Base-by-base conservation (phyloP, 1,140 invertebrate species). In the Varroa destructor region DNA sequence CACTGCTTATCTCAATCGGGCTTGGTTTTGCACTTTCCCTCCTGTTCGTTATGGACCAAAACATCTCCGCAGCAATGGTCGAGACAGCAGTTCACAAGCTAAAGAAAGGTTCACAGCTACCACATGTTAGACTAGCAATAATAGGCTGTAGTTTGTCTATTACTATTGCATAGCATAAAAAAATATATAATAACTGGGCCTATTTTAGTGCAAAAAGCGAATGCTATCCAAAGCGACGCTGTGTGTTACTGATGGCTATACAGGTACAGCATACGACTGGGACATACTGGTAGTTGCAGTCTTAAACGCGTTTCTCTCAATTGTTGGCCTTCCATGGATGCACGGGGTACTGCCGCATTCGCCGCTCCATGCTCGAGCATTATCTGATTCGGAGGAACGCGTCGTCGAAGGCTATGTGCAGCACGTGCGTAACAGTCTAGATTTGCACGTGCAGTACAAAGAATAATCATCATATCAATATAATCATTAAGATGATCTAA, bases 41-140 rank as follows among this genome's bases (percentile, higher is more conserved):
- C 14, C 77, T 84, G 2, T 84, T 84, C 75, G 84, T 84, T 75
- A 83, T 83, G 79, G 83, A 84, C 75, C 83, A 84, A 74, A 84
- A 83, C 75, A 84, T 84, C 64, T 81, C 81, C 10, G 80, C 78
- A 71, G 81, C 83, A 36, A 78, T 83, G 58, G 82, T 84, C 42
- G 83, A 83, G 73, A 80, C 78, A 61, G 78, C 80, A 12, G 77
- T 78, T 42, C 82, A 84, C 75, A 83, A 81, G 40, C 51, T 75
- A 36, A 73, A 67, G 42, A 76, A 76, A 72, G 74, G 74, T 43
- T 51, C 2, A 37, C 8, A 3, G 46, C 3, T 51, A 51, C 4
- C 46, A 51, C 8, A 8, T 51, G 8, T 51, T 51, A 51, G 46
- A 25, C 25, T 25, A 25, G 25, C 25, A 25, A 25, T 25, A 25